Base-by-base conservation (phyloP, 2,888 invertebrate species). In the Rosalia funebris region DNA sequence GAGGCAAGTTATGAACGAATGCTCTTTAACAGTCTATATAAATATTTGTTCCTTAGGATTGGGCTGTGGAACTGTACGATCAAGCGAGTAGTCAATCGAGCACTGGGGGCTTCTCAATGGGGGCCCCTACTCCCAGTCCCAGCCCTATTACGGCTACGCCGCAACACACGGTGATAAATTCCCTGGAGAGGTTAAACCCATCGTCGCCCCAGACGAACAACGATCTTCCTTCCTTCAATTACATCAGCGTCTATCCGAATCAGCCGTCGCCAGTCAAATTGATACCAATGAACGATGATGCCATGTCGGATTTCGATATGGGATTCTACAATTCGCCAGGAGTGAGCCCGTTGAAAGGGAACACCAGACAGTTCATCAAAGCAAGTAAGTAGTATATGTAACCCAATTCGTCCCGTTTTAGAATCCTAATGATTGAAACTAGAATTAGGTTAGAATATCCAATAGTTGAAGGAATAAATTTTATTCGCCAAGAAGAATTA, bases 51-150 rank as follows among this genome's bases (percentile, higher is more conserved):
- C 73, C 70, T 46, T 67, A 82, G 81, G 82, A 82, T 25, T 83
- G 81, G 79, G 67, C 73, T 1, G 69, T 76, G 3, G 82, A 82
- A 55, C 75, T 80, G 63, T 82, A 84, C 68, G 81, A 78, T 72
- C 83, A 60, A 79, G 84, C 75, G 77, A 85, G 77, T 78, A 86
- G 62, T 62, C 82, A 82, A 54, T 82, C 81, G 10, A 82, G 82
- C 66, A 76, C 72, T 15, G 78, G 80, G 16, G 79, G 73, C 9
- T 77, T 77, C 63, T 80, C 81, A 1, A 62, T 71, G 5, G 77
- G 76, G 9, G 74, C 75, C 15, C 72, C 79, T 34, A 80, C 77
- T 60, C 82, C 82, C 1, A 78, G 79, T 54, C 79, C 81, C 2
- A 64, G 76, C 19, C 76, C 79, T 4, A 71, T 75, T 20, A 74